Evolutionary conservation across 2,797 vertebrate genomes (phyloP).

Genomic region (Cheirogaleus major): DNA sequence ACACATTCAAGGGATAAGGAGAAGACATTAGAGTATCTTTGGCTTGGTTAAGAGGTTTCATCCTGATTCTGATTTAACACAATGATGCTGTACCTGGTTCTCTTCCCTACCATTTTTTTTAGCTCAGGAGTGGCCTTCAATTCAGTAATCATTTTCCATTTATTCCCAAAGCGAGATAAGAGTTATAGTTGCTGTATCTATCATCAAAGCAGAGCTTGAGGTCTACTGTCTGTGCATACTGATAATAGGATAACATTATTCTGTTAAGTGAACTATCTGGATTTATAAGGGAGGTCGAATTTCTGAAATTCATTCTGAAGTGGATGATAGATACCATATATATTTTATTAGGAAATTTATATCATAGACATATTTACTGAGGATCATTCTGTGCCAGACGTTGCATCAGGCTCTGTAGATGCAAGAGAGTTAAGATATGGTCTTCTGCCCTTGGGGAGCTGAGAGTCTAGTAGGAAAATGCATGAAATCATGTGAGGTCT

Average conservation of each 20-base stretch:
- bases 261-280: not conserved
- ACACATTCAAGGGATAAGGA: not conserved
- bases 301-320: not conserved
- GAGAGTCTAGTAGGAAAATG: not conserved
- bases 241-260: not conserved
- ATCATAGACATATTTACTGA: not conserved
- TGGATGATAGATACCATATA: not conserved
- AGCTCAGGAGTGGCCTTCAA: not conserved
- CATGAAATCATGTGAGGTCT: not conserved
- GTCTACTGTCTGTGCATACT: not conserved
- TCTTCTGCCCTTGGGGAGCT: not conserved
- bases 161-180: not conserved
- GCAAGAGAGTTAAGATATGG: not conserved
- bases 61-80: not conserved
- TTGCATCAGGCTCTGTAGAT: not conserved
- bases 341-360: not conserved
- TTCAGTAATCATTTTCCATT: not conserved
- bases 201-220: not conserved
- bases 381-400: not conserved
- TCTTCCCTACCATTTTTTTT: not conserved
- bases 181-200: not conserved
- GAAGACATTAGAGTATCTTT: not conserved
- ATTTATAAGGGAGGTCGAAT: slow-evolving; percentile 5
- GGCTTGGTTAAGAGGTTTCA: not conserved
- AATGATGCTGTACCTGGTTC: not conserved